Evolutionary conservation across 1,140 invertebrate genomes (phyloP).

Genomic region (Tetranychus urticae): DNA sequence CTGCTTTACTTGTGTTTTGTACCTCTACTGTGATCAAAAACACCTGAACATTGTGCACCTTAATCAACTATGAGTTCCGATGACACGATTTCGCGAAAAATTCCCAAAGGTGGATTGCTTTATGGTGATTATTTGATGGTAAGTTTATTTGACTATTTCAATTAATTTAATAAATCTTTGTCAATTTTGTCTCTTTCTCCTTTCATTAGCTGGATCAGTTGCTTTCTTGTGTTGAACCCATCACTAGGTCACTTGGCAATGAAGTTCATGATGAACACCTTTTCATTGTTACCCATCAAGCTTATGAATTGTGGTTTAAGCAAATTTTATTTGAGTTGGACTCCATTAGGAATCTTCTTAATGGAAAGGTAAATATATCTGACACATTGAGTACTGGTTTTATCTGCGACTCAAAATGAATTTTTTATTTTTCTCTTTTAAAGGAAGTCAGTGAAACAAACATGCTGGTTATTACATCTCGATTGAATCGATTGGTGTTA

Average conservation of each 20-base stretch:
- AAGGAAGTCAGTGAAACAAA: constrained; percentile 60
- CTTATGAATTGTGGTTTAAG: constrained; percentile 98
- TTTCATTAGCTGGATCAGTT: constrained; percentile 51
- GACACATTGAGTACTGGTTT: background rate
- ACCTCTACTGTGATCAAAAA: too few species aligned
- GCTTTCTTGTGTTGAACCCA: constrained; percentile 53
- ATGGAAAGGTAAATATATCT: constrained; percentile 27
- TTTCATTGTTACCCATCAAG: constrained; percentile 94
- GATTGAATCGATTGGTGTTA: constrained; percentile 68
- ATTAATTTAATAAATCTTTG: background rate
- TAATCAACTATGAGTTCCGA: background rate
- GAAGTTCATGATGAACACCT: constrained; percentile 85
- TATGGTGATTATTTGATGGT: constrained; percentile 58
- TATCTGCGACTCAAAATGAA: background rate
- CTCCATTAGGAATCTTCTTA: constrained; percentile 60
- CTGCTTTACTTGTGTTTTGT: too few species aligned
- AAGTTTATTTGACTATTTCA: constrained; percentile 2
- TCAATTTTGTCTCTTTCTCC: background rate
- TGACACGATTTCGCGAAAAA: background rate
- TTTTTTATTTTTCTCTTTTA: constrained; percentile 12
- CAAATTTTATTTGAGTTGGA: constrained; percentile 94
- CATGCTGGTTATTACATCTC: constrained; percentile 72
- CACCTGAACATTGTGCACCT: too few species aligned
- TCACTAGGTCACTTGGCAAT: constrained; percentile 39
- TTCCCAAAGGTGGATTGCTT: constrained; percentile 31